These are phyloP conservation scores for Capricornis sumatraensis DNA, from an alignment of 2,113 vertebrate species.

Conservation along the genomic window DNA sequence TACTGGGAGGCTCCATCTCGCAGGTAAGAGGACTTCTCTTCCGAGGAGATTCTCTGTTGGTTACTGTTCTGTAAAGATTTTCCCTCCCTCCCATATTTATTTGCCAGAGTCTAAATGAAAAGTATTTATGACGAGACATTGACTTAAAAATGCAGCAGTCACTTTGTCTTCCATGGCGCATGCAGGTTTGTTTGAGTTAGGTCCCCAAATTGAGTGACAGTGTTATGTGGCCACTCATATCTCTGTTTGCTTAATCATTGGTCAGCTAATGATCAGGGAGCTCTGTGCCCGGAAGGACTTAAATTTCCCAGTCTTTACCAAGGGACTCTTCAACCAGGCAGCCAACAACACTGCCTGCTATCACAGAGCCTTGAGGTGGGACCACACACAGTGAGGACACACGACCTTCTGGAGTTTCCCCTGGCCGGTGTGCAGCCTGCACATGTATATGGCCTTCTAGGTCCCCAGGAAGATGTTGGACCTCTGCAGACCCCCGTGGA, in stretches of 20 bases:
- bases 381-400: not conserved
- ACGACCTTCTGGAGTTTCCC: not conserved
- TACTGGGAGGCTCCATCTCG: slow-evolving; percentile 97
- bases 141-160: not conserved
- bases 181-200: not conserved
- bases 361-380: not conserved
- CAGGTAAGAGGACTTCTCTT: slow-evolving; percentile 84
- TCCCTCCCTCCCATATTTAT: not conserved
- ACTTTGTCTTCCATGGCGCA: not conserved
- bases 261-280: not conserved
- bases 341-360: not conserved
- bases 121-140: not conserved
- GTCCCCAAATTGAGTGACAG: not conserved
- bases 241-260: not conserved
- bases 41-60: not conserved
- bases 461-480: not conserved
- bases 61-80: not conserved
- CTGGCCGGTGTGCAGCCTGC: not conserved
- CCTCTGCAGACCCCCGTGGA: not conserved
- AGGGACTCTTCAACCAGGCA: not conserved
- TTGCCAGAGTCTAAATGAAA: not conserved
- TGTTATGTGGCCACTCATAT: not conserved
- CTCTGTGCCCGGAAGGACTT: not conserved
- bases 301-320: not conserved
- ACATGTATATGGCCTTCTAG: not conserved